Conservation (phyloP, 1,140 invertebrate genomes). For the Drosophila jambulina region DNA sequence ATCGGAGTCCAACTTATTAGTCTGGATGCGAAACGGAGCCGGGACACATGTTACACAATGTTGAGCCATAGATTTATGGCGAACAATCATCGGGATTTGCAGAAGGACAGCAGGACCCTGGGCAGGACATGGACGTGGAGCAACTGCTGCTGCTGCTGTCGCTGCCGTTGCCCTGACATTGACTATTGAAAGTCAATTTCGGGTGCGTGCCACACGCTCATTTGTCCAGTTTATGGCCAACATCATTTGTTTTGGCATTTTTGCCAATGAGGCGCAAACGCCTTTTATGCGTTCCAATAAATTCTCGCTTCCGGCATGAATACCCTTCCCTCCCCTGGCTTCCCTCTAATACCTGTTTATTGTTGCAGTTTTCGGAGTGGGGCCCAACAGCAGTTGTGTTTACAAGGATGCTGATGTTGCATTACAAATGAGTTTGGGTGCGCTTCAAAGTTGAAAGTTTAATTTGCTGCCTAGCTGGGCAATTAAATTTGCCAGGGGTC, state of each 20-base stretch:
- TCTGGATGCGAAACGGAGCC: conserved; percentile 31
- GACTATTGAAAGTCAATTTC: conserved; percentile 82
- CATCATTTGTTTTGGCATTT: conserved; percentile 74
- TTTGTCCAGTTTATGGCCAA: conserved; percentile 79
- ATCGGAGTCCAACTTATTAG: conserved; percentile 54
- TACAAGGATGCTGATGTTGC: conserved; percentile 47
- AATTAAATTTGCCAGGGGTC: conserved; percentile 26
- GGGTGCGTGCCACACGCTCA: conserved; percentile 80
- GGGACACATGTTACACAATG: conserved; percentile 62
- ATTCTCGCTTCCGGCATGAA: conserved; percentile 70
- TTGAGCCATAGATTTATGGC: conserved; percentile 80
- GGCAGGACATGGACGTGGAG: conserved; percentile 10
- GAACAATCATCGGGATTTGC: conserved; percentile 75
- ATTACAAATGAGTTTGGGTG: conserved; percentile 56
- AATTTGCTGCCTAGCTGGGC: conserved; percentile 45
- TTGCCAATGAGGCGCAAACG: conserved; percentile 60
- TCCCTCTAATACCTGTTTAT: conserved; percentile 77
- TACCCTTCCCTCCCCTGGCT: conserved; percentile 2
- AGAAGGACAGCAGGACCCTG: conserved; percentile 19
- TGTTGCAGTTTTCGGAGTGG: conserved; percentile 50
- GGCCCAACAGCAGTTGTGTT: conserved; percentile 6
- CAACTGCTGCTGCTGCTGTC: conserved; percentile 20
- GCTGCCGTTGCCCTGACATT: conserved; percentile 36
- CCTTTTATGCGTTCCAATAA: conserved; percentile 81
- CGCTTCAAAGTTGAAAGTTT: conserved; percentile 40